Base-by-base conservation (phyloP, 2,888 invertebrate species). In the Geotrupes spiniger region DNA sequence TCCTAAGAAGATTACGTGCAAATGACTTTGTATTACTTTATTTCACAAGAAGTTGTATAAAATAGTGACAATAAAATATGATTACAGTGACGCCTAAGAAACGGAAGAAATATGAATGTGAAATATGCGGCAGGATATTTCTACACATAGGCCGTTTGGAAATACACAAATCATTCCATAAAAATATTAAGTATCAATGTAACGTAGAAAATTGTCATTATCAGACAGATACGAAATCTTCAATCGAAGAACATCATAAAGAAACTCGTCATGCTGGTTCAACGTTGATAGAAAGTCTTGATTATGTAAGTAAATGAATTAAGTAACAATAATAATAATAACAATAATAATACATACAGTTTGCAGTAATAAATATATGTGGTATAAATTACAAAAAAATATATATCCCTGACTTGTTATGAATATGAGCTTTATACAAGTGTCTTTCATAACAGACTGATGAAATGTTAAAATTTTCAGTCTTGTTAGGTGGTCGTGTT, bases 161-260 rank as follows among this genome's bases (percentile, higher is more conserved):
- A 52, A 43, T 78, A 2, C 83, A 84, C 63, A 74, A 80, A 46
- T 77, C 78, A 36, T 76, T 75, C 39, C 87, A 87, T 66, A 82
- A 82, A 48, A 78, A 78, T 10, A 77, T 81, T 10, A 71, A 74
- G 42, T 84, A 80, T 65, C 79, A 79, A 59, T 87, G 86, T 67
- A 66, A 51, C 36, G 53, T 47, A 10, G 33, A 46, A 4, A 53
- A 55, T 10, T 70, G 70, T 56, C 17, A 39, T 9, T 42, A 63
- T 33, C 49, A 57, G 49, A 57, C 78, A 64, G 63, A 73, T 6
- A 76, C 76, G 1, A 74, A 78, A 49, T 70, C 78, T 2, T 69
- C 67, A 39, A 76, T 84, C 55, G 71, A 70, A 12, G 61, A 75
- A 10, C 87, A 87, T 69, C 84, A 85, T 64, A 70, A 71, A 45